Conservation (phyloP, 1,140 invertebrate genomes). For the Drosophila ercepeae region DNA sequence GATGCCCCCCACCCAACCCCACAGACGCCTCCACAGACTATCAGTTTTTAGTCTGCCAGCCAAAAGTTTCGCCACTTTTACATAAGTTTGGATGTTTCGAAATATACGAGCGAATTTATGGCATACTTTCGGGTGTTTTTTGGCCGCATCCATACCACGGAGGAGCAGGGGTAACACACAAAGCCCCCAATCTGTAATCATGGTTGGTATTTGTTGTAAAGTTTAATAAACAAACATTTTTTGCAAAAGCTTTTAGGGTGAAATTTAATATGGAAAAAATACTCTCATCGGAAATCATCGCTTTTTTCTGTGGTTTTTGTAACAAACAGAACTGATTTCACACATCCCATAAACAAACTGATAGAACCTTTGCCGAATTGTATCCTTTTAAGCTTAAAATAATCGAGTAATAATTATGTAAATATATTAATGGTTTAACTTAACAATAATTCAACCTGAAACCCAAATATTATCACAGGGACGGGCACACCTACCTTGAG, state of each 20-base stretch:
- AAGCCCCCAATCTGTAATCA: not conserved
- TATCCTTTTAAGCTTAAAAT: no score
- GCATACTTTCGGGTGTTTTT: not conserved
- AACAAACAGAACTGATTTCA: no score
- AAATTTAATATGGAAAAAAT: not conserved
- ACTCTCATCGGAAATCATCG: not conserved
- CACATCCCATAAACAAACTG: no score
- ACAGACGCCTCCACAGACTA: conserved; percentile 6
- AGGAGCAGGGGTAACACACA: not conserved
- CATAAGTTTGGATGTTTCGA: not conserved
- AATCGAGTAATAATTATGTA: no score
- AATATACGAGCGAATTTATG: not conserved
- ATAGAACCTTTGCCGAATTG: no score
- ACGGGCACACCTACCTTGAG: conserved; percentile 90
- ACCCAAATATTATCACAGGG: not conserved
- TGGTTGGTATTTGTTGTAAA: not conserved
- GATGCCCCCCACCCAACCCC: not conserved
- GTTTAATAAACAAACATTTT: not conserved
- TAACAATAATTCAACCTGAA: no score
- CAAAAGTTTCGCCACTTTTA: not conserved
- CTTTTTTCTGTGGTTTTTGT: not conserved
- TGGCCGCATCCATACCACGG: not conserved
- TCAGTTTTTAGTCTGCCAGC: not conserved
- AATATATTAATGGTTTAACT: no score
- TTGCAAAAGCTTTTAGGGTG: not conserved